Conservation (phyloP, 2,888 invertebrate species). For the Atethmia centrago region DNA sequence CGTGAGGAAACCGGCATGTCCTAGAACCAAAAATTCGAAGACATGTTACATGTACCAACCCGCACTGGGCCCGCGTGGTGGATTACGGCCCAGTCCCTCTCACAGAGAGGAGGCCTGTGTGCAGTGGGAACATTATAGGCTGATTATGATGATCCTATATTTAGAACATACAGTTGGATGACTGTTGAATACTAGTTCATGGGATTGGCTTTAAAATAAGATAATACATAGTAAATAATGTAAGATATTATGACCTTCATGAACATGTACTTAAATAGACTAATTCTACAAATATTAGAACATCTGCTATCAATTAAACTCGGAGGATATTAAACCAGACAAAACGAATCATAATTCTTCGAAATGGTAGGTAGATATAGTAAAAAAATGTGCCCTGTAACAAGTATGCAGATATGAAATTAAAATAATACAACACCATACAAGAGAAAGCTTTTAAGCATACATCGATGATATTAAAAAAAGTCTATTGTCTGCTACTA, state of each 20-base stretch:
- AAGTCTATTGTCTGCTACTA: constrained; percentile 19
- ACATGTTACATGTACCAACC: too few relatives aligned
- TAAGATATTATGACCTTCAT: background rate
- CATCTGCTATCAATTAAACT: constrained; percentile 26
- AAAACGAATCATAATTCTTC: background rate
- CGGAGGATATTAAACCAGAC: background rate
- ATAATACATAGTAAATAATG: constrained; percentile 2
- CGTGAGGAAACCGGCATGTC: too few relatives aligned
- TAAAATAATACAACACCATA: constrained; percentile 5
- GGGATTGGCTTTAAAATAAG: background rate
- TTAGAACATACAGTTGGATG: constrained; percentile 6
- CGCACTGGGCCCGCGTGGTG: too few relatives aligned
- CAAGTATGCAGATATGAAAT: constrained; percentile 8
- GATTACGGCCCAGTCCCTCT: too few relatives aligned
- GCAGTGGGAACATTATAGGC: too few relatives aligned
- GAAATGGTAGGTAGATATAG: background rate
- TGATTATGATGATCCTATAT: too few relatives aligned
- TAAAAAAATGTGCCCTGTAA: background rate
- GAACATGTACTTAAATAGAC: background rate
- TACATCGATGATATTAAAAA: constrained; percentile 25
- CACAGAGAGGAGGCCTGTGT: too few relatives aligned
- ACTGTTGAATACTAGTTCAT: background rate
- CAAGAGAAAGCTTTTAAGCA: constrained; percentile 36
- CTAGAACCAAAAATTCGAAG: too few relatives aligned
- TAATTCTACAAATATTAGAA: constrained; percentile 12